These are phyloP conservation scores for Beris morrisii DNA, from an alignment of 2,888 invertebrate genomes.

Conservation along the genomic window DNA sequence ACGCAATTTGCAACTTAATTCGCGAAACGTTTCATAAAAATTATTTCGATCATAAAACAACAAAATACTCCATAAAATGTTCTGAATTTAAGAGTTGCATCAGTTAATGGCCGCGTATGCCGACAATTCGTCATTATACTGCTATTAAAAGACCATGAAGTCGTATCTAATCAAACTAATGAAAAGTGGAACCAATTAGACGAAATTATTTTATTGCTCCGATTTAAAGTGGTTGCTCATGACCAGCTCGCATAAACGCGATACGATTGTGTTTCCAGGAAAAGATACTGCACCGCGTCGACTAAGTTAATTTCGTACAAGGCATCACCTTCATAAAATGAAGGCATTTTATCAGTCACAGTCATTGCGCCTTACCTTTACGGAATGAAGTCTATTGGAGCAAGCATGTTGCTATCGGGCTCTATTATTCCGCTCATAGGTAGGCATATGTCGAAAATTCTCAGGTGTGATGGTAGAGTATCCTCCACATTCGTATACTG, in stretches of 20 bases:
- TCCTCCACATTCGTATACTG: constrained; percentile 11
- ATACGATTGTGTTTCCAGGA: constrained; percentile 2
- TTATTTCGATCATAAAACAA: background rate
- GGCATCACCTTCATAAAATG: constrained; percentile 16
- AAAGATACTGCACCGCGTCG: background rate
- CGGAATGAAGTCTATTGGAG: too few species aligned
- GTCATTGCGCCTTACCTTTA: background rate
- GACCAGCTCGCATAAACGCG: background rate
- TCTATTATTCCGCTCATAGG: too few species aligned
- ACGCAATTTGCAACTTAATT: background rate
- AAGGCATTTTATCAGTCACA: constrained; percentile 14
- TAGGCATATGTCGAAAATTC: constrained; percentile 5
- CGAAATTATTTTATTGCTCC: constrained; percentile 24
- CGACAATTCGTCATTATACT: too few species aligned
- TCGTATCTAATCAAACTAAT: constrained; percentile 20
- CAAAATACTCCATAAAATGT: too few species aligned
- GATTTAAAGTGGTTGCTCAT: constrained; percentile 15
- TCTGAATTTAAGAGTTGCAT: too few species aligned
- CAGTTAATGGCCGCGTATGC: background rate
- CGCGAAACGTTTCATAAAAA: background rate
- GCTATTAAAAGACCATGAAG: background rate
- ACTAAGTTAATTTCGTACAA: constrained; percentile 11
- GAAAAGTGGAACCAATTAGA: constrained; percentile 31
- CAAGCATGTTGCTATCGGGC: too few species aligned
- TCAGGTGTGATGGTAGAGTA: constrained; percentile 22